Base-by-base conservation (phyloP, 1,140 invertebrate genomes). In the Zaprionus africanus region DNA sequence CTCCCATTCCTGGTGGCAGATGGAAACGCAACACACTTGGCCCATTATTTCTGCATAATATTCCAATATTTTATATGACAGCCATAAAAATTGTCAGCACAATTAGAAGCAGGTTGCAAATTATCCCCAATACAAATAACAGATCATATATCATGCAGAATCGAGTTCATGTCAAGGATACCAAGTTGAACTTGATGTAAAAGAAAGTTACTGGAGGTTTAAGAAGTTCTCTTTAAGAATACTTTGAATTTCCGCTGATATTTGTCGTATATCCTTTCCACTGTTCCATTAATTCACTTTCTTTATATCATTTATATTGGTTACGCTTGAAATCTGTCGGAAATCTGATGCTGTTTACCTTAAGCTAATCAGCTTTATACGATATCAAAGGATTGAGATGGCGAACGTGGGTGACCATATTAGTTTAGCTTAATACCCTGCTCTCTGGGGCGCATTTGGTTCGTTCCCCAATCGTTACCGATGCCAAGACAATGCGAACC, bases 1-100 rank as follows among this genome's bases (percentile, higher is more conserved):
- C 71, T 41, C 5, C 46, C 53, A 41, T 49, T 41, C 31, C 66
- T 83, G 80, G 43, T 63, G 72, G 83, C 84, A 87, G 84, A 83
- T 87, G 84, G 83, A 86, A 72, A 54, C 5, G 26, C n/a, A 19
- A 7, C 26, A 49, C 26, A 31, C 59, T 43, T n/a, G 41, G 6
- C 41, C 53, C 74, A 87, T 87, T 80, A 88, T 81, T 81, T 84
- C 84, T 73, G 84, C 85, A 88, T 88, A 88, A 88, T 88, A 74
- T 79, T 74, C 53, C 75, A 80, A 88, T 88, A 88, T 76, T 70
- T 88, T 49, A 88, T 67, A 63, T 68, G 62, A 73, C 68, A 81
- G 60, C 70, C 83, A 87, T 81, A 82, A 62, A 77, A 87, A 87
- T 87, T 87, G 84, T 84, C 85, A 84, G 75, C 78, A 79, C 84